Evolutionary conservation across 2,797 vertebrate species (phyloP), one percentile per base, ranked within the genome.

Genomic region (Sebastiscus tertius): DNA sequence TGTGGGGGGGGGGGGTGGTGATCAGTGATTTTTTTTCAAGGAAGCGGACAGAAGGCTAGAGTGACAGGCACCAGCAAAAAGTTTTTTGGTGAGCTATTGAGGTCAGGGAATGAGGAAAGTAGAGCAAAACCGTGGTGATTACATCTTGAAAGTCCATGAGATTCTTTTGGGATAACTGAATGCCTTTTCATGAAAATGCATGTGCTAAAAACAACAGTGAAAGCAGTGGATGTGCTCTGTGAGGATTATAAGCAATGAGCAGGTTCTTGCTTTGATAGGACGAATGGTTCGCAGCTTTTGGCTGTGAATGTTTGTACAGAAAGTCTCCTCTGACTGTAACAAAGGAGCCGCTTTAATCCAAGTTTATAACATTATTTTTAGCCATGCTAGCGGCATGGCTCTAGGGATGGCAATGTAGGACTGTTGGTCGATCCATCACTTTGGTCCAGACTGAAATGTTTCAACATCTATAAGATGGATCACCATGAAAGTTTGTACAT

Each of bases 71-170:
- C 74, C 29, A 71, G 73, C 81, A 77, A 77, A 79, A 64, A 55
- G 80, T 78, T 75, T 62, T 49, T 76, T 52, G 58, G 81, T 75
- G 72, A 82, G 87, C 42, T 93, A 93, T 93, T 83, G 85, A 90
- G 93, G 93, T 93, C 93, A 92, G 39, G 63, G 77, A 91, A 90
- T 83, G 79, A 88, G 80, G 86, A 90, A 94, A 93, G 86, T 94
- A 72, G 92, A 93, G 89, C 94, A 92, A 80, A 89, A 77, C 90
- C 84, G 26, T 81, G 64, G 79, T 85, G 88, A 83, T 88, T 89
- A 79, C 82, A 85, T 92, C 91, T 94, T 92, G 27, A 83, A 89
- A 90, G 81, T 81, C 78, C 78, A 80, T 55, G 58, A 66, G 61
- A 86, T 77, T 81, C 79, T 87, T 87, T 70, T 73, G 87, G 87